phyloP scores from a whole-genome alignment of 2,797 vertebrate genomes.

The Leptatherina wallacei region DNA sequence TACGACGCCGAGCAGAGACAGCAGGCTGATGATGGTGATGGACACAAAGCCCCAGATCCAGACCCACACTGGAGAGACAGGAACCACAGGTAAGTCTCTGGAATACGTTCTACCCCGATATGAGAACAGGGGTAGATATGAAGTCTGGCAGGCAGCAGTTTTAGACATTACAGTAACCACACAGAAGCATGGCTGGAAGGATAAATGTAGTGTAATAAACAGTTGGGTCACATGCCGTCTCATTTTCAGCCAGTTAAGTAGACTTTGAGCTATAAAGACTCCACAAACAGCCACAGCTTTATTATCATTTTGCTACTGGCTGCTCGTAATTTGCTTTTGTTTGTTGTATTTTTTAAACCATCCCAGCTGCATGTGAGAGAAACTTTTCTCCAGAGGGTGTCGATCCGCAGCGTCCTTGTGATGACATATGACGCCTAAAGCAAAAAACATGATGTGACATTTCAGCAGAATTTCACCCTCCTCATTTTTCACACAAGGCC shows the following conservation, averaged over 20 bases:
- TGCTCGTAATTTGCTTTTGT: too few species aligned
- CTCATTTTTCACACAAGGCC: slow-evolving; percentile 62
- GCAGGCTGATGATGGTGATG: slow-evolving; percentile 97
- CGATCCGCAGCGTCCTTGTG: slow-evolving; percentile 59
- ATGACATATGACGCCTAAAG: slow-evolving; percentile 49
- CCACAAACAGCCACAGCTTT: too few species aligned
- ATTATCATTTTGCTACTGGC: too few species aligned
- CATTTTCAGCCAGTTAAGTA: too few species aligned
- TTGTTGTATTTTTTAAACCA: too few species aligned
- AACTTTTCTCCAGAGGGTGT: slow-evolving; percentile 32
- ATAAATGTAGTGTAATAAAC: too few species aligned
- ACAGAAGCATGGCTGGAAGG: too few species aligned
- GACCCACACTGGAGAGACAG: slow-evolving; percentile 68
- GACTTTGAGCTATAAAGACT: too few species aligned
- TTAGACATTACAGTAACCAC: too few species aligned
- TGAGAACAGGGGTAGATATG: neutral
- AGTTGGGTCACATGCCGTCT: too few species aligned
- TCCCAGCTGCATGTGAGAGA: neutral
- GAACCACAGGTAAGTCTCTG: neutral
- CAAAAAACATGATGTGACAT: slow-evolving; percentile 46
- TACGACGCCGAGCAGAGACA: slow-evolving; percentile 95
- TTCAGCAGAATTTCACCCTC: slow-evolving; percentile 46
- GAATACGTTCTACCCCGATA: neutral
- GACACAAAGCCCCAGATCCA: slow-evolving; percentile 97
- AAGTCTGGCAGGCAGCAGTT: too few species aligned